Conservation (phyloP, 2,888 invertebrate species). For the Girardia tigrina region DNA sequence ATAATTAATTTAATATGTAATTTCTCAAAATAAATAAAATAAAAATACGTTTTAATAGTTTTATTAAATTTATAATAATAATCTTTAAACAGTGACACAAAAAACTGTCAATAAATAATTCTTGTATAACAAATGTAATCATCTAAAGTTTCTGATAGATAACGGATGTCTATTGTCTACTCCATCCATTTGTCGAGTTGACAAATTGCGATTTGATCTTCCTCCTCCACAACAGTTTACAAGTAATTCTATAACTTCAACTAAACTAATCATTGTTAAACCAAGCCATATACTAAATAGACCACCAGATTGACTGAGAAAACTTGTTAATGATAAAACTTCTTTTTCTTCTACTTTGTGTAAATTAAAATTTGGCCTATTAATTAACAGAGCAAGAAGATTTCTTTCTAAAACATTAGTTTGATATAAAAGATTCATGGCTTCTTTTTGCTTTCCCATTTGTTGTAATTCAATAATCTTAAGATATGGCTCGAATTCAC, state of each 20-base stretch:
- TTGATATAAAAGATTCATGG: slow-evolving; percentile 30
- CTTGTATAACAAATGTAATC: not conserved
- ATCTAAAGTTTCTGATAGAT: not conserved
- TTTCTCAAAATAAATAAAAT: no score
- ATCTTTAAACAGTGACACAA: no score
- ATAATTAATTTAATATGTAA: no score
- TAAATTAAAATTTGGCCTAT: slow-evolving; percentile 35
- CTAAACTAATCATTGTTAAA: slow-evolving; percentile 36
- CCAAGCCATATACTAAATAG: slow-evolving; percentile 36
- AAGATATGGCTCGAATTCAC: slow-evolving; percentile 29
- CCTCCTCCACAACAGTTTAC: slow-evolving; percentile 32
- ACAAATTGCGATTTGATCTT: not conserved
- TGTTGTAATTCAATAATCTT: slow-evolving; percentile 25
- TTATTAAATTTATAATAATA: no score
- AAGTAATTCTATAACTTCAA: slow-evolving; percentile 36
- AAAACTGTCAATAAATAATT: no score
- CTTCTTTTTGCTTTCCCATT: slow-evolving; percentile 8
- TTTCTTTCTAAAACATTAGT: slow-evolving; percentile 34
- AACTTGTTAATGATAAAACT: slow-evolving; percentile 36
- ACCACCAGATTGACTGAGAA: slow-evolving; percentile 36
- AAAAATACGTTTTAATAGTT: no score
- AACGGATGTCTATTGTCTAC: no score
- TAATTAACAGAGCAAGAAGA: slow-evolving; percentile 32
- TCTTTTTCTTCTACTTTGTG: slow-evolving; percentile 37
- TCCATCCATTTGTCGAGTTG: not conserved